Evolutionary conservation across 2,888 invertebrate species (phyloP), one percentile per base, ranked within the genome.

Genomic region (Pristionchus maxplancki): DNA sequence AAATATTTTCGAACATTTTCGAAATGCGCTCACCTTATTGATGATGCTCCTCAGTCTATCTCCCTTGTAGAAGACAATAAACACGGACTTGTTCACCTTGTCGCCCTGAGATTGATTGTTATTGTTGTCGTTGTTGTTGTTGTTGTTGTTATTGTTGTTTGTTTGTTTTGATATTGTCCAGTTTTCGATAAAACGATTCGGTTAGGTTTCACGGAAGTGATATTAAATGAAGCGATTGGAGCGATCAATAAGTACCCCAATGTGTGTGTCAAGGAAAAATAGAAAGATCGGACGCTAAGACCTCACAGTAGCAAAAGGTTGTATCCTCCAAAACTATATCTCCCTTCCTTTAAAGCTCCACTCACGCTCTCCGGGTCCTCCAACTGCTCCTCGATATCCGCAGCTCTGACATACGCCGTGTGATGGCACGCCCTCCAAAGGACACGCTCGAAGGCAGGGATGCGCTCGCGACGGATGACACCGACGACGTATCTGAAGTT

Each of bases 401-500:
- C 97, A 95, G 97, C 97, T 50, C 98, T 96, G 86, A 67, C 67
- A 99, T 98, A 96, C n/a, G 92, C 98, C 95, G 98, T 98, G 92
- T 98, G 98, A 90, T 98, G 96, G 95, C 98, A 98, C 53, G 98
- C 98, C 92, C 98, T 96, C 98, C 98, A 99, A 92, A 99, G 95
- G 97, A 99, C 97, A 58, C 98, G 96, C 96, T 98, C 98, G 95
- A 99, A 99, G 20, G 98, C 97, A 53, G 97, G 97, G 91, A 99
- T 96, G 90, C 98, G 96, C 95, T 98, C 98, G 88, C 98, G 96
- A 88, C 97, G 96, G 94, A 99, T 98, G 90, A 98, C 98, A 92
- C 99, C 99, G 94, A 99, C 98, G 92, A 98, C 97, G 96, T 99
- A 99, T 95, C 98, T 97, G 92, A 2, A 90, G 44, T 83, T 5